Percentiles rank a stretch among this genome's conserved stretches.
These are phyloP conservation scores for Dryoscopus gambensis DNA, from an alignment of 2,113 vertebrate genomes.

Conservation along the genomic window DNA sequence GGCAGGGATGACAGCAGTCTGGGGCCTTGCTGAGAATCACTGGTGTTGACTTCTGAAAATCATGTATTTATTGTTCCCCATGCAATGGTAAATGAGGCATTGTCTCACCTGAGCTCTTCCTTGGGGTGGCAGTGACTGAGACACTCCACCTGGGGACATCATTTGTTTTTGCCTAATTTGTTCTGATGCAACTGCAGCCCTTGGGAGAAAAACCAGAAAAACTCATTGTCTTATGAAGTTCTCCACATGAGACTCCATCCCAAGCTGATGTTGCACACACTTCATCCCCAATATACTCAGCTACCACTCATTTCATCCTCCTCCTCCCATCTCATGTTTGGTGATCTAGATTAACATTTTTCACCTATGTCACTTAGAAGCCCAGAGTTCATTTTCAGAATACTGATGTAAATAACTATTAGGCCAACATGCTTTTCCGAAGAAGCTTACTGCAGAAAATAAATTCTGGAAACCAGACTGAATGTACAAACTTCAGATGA, in stretches of 20 bases:
- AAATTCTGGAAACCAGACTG: not conserved
- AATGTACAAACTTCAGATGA: not conserved
- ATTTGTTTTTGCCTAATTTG: not conserved
- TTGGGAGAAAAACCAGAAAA: not conserved
- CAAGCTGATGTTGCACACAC: not conserved
- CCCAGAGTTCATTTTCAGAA: not conserved
- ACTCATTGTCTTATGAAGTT: not conserved
- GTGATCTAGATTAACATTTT: not conserved
- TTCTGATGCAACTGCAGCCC: not conserved
- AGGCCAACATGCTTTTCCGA: not conserved
- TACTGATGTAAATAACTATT: not conserved
- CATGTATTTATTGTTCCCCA: not conserved
- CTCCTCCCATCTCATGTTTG: not conserved
- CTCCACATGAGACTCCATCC: not conserved
- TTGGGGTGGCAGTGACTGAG: constrained; percentile 1
- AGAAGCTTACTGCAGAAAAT: not conserved
- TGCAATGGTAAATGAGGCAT: not conserved
- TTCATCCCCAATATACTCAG: not conserved
- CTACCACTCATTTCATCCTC: not conserved
- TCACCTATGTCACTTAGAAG: not conserved
- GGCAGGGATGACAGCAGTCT: not conserved
- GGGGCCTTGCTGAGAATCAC: not conserved
- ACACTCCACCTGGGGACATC: not conserved
- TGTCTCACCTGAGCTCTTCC: constrained; percentile 19
- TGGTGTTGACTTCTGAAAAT: not conserved